Percentiles rank a stretch among this genome's conserved stretches.
phyloP scores from a whole-genome alignment of 2,888 invertebrate species.

The Drosophila neonasuta region DNA sequence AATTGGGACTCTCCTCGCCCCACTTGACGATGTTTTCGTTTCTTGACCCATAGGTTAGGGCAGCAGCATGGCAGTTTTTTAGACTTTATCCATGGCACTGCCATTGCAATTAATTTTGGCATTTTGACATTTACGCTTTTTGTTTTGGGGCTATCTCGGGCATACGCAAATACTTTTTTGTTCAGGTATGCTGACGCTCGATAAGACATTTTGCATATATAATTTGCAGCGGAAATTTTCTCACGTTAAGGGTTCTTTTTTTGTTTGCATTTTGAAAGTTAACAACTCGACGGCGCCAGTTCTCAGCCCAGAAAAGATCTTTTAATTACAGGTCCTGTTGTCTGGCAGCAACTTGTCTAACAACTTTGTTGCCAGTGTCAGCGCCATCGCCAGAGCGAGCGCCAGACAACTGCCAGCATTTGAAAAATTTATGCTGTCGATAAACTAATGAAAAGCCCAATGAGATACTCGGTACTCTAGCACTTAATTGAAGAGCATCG shows the following conservation, averaged over 20 bases:
- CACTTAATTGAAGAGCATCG: constrained; percentile 66
- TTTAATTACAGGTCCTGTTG: constrained; percentile 60
- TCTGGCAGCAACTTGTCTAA: constrained; percentile 52
- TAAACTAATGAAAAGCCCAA: constrained; percentile 74
- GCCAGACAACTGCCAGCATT: constrained; percentile 50
- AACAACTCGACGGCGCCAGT: constrained; percentile 44
- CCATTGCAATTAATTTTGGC: constrained; percentile 78
- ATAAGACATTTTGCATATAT: constrained; percentile 69
- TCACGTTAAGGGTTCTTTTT: constrained; percentile 65
- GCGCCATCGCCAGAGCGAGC: not conserved
- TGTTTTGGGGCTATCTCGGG: constrained; percentile 61
- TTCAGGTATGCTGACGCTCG: constrained; percentile 68
- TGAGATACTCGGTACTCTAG: constrained; percentile 40
- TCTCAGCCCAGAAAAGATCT: constrained; percentile 32
- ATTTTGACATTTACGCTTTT: constrained; percentile 78
- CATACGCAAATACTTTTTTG: constrained; percentile 72
- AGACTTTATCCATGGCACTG: constrained; percentile 68
- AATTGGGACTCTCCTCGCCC: not conserved
- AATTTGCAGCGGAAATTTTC: constrained; percentile 69
- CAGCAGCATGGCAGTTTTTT: constrained; percentile 46
- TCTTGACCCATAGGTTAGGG: constrained; percentile 58
- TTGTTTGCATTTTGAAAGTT: constrained; percentile 32
- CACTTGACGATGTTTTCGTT: constrained; percentile 34
- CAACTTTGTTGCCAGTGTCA: constrained; percentile 45
- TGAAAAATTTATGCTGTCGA: constrained; percentile 68